phyloP scores from a whole-genome alignment of 2,888 invertebrate genomes.

The Trisateles emortualis region DNA sequence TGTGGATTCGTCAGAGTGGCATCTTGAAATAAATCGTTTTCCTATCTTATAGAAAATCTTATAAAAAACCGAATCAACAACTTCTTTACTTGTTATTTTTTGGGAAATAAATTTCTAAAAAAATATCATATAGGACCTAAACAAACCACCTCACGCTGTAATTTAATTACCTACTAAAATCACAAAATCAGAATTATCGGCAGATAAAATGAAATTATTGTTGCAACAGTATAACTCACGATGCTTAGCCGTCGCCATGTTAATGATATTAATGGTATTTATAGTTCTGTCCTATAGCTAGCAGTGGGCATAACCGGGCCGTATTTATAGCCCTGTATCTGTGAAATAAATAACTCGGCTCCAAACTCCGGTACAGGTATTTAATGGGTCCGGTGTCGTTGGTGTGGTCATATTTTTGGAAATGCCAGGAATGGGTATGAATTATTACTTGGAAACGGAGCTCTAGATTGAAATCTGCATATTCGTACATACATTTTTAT shows the following conservation, averaged over 20 bases:
- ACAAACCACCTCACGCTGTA: conserved; percentile 3
- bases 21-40: no score
- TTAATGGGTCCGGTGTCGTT: conserved; percentile 9
- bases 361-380: conserved; percentile 1
- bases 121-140: no score
- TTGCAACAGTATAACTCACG: conserved; percentile 26
- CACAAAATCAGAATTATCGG: conserved; percentile 16
- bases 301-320: conserved; percentile 1
- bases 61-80: no score
- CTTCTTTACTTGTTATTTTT: no score
- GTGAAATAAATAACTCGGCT: conserved; percentile 9
- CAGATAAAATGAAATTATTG: conserved; percentile 26
- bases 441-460: conserved; percentile 1
- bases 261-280: conserved; percentile 25
- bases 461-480: conserved; percentile 11
- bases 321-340: conserved; percentile 4
- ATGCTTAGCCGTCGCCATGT: not conserved
- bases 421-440: conserved; percentile 7
- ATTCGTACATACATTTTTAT: not conserved
- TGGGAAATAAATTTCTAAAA: no score
- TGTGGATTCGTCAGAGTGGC: no score
- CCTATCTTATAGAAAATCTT: no score
- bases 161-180: conserved; percentile 16
- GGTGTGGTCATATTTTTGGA: conserved; percentile 14
- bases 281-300: conserved; percentile 4